These are phyloP conservation scores for Kryptolebias marmoratus DNA, from an alignment of 2,113 vertebrate species.

Conservation along the genomic window DNA sequence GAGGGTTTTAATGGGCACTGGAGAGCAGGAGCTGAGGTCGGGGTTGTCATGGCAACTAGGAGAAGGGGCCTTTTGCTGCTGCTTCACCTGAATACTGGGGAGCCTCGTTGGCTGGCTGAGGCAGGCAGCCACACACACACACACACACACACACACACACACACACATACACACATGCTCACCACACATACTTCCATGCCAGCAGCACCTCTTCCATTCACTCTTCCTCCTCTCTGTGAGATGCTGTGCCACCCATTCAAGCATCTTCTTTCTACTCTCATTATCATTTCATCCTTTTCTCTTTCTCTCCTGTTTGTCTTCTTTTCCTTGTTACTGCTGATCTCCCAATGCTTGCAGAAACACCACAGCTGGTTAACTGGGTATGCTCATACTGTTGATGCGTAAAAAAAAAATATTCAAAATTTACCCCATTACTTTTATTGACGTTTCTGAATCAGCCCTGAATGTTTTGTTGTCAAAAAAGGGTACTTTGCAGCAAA, in stretches of 20 bases:
- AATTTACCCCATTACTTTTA: constrained; percentile 31
- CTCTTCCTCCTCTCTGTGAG: constrained; percentile 48
- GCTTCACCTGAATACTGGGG: constrained; percentile 80
- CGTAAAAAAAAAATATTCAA: constrained; percentile 14
- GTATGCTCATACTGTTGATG: neutral
- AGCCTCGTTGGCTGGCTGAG: constrained; percentile 70
- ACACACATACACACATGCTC: constrained; percentile 25
- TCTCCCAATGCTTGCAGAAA: constrained; percentile 27
- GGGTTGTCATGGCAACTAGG: constrained; percentile 87
- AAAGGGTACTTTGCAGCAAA: too few relatives aligned
- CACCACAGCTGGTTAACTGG: constrained; percentile 33
- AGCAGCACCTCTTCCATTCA: constrained; percentile 61
- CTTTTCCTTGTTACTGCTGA: constrained; percentile 12
- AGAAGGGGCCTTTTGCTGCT: constrained; percentile 81
- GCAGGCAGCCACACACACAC: constrained; percentile 37
- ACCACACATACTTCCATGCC: constrained; percentile 52
- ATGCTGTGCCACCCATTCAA: constrained; percentile 44
- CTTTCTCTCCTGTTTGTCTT: neutral
- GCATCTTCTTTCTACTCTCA: constrained; percentile 33
- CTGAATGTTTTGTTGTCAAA: neutral
- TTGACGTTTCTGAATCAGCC: neutral
- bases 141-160: constrained; percentile 24
- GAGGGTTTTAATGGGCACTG: constrained; percentile 87
- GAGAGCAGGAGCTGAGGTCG: constrained; percentile 86
- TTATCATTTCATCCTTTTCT: constrained; percentile 31